Conservation (phyloP, 1,140 invertebrate species). For the Drosophila navojoa region DNA sequence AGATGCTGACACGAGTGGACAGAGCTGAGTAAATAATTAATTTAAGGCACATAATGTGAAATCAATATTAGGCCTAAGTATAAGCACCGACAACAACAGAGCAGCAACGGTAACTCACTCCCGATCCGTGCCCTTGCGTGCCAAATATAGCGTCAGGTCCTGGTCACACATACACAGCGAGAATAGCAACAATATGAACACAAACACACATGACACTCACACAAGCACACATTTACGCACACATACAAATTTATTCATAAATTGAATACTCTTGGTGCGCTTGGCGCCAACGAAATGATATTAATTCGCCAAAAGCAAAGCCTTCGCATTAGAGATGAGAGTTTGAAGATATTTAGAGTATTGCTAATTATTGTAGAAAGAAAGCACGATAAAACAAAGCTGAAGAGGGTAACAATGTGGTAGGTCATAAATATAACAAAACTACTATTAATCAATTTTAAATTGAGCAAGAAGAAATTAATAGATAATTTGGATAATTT, state of each 20-base stretch:
- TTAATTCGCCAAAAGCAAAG: constrained; percentile 48
- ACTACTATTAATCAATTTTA: no score
- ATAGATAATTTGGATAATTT: no score
- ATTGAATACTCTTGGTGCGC: constrained; percentile 66
- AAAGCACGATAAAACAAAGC: not conserved
- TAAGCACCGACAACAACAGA: constrained; percentile 47
- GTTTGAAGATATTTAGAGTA: not conserved
- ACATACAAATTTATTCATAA: constrained; percentile 43
- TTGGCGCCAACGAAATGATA: constrained; percentile 67
- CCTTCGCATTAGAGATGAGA: constrained; percentile 32
- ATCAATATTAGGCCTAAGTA: constrained; percentile 71
- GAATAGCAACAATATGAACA: no score
- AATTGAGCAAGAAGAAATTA: no score
- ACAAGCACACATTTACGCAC: constrained; percentile 13
- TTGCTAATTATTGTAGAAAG: not conserved
- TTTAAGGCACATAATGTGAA: constrained; percentile 69
- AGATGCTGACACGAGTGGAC: constrained; percentile 13
- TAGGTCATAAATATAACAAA: no score
- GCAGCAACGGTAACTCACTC: constrained; percentile 7
- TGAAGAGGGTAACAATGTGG: no score
- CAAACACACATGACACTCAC: constrained; percentile 1
- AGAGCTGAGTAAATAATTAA: constrained; percentile 66
- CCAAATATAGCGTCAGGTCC: constrained; percentile 75
- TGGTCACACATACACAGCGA: constrained; percentile 32
- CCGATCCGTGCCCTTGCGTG: constrained; percentile 50